phyloP scores from a whole-genome alignment of 2,888 invertebrate species.

The Nemotelus nigrinus region DNA sequence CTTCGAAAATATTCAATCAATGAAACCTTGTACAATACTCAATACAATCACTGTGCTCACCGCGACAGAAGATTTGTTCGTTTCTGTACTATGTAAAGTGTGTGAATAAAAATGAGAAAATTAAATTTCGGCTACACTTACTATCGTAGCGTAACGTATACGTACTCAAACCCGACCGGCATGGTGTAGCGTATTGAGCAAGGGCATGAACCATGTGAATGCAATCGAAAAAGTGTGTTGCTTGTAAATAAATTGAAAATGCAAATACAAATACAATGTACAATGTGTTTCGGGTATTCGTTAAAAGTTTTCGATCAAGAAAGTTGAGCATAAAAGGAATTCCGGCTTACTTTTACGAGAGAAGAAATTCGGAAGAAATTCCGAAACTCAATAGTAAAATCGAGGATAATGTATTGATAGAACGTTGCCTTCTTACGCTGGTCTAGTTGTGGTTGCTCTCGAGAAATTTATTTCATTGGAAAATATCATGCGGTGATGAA shows the following conservation, averaged over 20 bases:
- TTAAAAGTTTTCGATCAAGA: conserved; percentile 32
- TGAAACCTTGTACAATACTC: too few relatives aligned
- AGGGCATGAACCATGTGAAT: conserved; percentile 33
- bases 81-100: too few relatives aligned
- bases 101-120: conserved; percentile 39
- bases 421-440: too few relatives aligned
- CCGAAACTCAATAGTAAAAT: conserved; percentile 1
- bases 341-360: conserved; percentile 13
- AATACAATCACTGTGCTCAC: too few relatives aligned
- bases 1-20: too few relatives aligned
- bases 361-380: conserved; percentile 20
- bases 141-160: background rate
- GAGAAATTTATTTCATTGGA: too few relatives aligned
- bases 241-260: conserved; percentile 35
- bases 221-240: conserved; percentile 35
- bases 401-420: too few relatives aligned
- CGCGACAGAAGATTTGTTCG: too few relatives aligned
- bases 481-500: too few relatives aligned
- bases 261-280: conserved; percentile 29
- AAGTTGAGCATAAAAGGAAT: conserved; percentile 12
- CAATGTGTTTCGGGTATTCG: conserved; percentile 22
- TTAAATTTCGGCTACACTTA: conserved; percentile 32
- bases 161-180: background rate
- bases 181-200: background rate
- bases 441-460: too few relatives aligned